Base-by-base conservation (phyloP, 2,797 vertebrate species). In the Champsocephalus gunnari region DNA sequence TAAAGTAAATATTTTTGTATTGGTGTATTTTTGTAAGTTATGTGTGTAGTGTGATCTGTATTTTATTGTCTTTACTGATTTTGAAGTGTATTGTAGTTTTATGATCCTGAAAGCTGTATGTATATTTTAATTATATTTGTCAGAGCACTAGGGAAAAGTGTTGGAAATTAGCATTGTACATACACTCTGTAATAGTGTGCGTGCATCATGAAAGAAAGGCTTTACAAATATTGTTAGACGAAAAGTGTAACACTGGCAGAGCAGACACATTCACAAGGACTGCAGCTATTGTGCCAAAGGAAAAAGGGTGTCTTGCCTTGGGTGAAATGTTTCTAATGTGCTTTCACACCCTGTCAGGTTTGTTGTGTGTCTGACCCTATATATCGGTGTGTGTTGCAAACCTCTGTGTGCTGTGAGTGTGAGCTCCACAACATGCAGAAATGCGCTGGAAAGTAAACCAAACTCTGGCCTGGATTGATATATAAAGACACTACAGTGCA, bases 211-310 rank as follows among this genome's bases (percentile, higher is more conserved):
- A 12, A 69, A 45, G 9, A 67, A 45, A 74, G 11, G 17, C 32
- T 66, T 16, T 70, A 48, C 47, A 62, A 68, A 60, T 56, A 32
- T 2, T 38, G 49, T 71, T 24, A 21, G 14, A 34, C 34, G 61
- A 50, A 68, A 81, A 49, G 60, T 80, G 71, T 5, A 57, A 75
- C 45, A 58, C 47, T 12, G 28, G 65, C 49, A 63, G 11, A 34
- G 77, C 57, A 74, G 71, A 69, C 49, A 70, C 57, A 51, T 24
- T 85, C 7, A 77, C 60, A 71, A 38, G 53, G 84, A 68, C 59
- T 58, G 75, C 70, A 79, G 66, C 32, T 54, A 21, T 67, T 63
- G 68, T 72, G 77, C 84, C 66, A 21, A 49, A 24, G 65, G 80
- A 79, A 82, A 81, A 73, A 79, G n/a, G 5, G 5, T 53, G 69